A percentile compares a stretch with the other conserved stretches of the same genome.
These are phyloP conservation scores for Coregonus sp. DNA, from an alignment of 2,797 vertebrate genomes.

Conservation along the genomic window DNA sequence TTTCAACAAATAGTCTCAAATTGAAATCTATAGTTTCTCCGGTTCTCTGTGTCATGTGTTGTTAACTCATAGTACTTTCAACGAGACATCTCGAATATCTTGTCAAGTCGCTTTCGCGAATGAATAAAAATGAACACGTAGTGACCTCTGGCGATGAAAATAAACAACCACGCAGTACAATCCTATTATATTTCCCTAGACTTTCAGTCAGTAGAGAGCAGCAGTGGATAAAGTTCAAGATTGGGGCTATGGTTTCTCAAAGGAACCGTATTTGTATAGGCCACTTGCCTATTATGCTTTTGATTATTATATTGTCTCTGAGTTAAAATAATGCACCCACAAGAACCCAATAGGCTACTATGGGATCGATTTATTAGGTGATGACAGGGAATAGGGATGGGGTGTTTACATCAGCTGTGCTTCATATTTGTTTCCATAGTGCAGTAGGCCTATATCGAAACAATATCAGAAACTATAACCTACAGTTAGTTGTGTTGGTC, in stretches of 20 bases:
- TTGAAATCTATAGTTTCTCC: neutral
- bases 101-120: neutral
- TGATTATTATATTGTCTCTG: too few relatives aligned
- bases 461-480: neutral
- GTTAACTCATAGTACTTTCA: neutral
- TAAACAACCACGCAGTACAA: neutral
- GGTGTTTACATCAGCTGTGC: neutral
- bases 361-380: neutral
- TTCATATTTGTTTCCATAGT: neutral
- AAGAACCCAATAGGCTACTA: neutral
- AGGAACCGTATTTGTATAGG: neutral
- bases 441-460: neutral
- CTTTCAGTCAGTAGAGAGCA: conserved; percentile 2
- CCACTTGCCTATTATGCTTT: too few relatives aligned
- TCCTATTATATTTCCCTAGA: neutral
- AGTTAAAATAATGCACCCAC: too few relatives aligned
- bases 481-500: neutral
- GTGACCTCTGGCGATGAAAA: conserved; percentile 48
- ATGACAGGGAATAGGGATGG: neutral
- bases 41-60: neutral
- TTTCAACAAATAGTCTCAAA: neutral
- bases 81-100: neutral
- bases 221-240: neutral
- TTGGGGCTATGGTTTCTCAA: neutral
- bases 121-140: neutral